phyloP scores from a whole-genome alignment of 2,113 vertebrate species.

The Phoxinus phoxinus region DNA sequence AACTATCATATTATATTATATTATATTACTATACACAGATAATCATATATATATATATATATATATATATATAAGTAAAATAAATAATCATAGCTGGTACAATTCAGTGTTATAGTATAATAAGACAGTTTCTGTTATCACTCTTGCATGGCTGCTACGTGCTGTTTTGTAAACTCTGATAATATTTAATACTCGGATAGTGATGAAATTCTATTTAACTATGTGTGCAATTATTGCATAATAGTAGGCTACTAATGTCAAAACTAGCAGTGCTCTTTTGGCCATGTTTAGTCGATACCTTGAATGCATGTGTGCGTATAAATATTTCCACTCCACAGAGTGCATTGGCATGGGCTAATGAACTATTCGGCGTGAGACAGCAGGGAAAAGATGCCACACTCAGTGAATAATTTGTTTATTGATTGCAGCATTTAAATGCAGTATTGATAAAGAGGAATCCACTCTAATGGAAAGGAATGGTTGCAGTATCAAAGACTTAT shows the following conservation, averaged over 20 bases:
- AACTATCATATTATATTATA: not conserved
- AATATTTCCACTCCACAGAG: constrained; percentile 36
- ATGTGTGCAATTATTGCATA: not conserved
- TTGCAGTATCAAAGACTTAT: constrained; percentile 32
- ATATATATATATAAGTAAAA: not conserved
- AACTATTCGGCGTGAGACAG: constrained; percentile 31
- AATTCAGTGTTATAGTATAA: not conserved
- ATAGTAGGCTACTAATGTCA: not conserved
- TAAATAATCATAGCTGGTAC: not conserved
- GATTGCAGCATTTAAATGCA: constrained; percentile 52
- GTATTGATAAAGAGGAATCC: constrained; percentile 54
- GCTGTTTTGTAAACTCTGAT: not conserved
- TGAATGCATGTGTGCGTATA: constrained; percentile 11
- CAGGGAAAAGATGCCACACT: constrained; percentile 40
- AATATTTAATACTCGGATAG: not conserved
- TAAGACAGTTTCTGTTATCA: constrained; percentile 1
- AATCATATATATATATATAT: not conserved
- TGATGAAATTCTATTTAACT: constrained; percentile 21
- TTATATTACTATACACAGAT: not conserved
- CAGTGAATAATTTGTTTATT: constrained; percentile 49
- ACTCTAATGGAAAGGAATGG: constrained; percentile 52
- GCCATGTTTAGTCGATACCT: not conserved
- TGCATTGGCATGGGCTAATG: constrained; percentile 51
- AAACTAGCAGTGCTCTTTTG: constrained; percentile 15
- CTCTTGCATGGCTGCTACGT: not conserved